Evolutionary conservation across 2,888 invertebrate species (phyloP).

Genomic region (Plebejus argus): DNA sequence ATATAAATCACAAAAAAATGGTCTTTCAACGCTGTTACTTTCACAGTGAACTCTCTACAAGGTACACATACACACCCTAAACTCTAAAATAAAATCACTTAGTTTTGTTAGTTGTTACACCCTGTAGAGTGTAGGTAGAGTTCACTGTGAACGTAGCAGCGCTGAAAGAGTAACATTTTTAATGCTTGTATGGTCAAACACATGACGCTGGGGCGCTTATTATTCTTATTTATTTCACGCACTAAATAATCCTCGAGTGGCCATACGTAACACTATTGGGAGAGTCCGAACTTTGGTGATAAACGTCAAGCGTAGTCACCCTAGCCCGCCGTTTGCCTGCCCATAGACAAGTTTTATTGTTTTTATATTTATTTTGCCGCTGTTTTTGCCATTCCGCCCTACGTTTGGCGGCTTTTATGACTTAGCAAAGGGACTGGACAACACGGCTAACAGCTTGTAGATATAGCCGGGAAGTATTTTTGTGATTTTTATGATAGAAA

Average conservation of each 20-base stretch:
- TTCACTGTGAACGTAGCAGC: no score
- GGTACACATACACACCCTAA: no score
- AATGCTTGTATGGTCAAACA: no score
- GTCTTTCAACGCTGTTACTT: no score
- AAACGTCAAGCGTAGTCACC: slow-evolving; percentile 48
- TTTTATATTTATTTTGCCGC: slow-evolving; percentile 77
- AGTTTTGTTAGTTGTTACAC: no score
- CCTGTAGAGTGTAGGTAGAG: no score
- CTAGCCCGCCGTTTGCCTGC: slow-evolving; percentile 69
- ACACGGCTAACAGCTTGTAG: slow-evolving; percentile 45
- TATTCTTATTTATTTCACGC: background rate
- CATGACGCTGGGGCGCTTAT: background rate
- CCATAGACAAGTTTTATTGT: slow-evolving; percentile 80
- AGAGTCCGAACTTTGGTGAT: background rate
- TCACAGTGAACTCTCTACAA: no score
- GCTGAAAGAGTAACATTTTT: no score
- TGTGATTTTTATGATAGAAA: slow-evolving; percentile 23
- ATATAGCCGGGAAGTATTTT: slow-evolving; percentile 44
- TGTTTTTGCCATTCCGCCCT: slow-evolving; percentile 65
- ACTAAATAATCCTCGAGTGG: slow-evolving; percentile 14
- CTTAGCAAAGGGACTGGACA: slow-evolving; percentile 58
- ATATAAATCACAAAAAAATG: no score
- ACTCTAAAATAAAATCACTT: no score
- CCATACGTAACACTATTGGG: background rate
- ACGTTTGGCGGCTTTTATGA: slow-evolving; percentile 64